Conservation (phyloP, 2,888 invertebrate species). For the Axea sp. region DNA sequence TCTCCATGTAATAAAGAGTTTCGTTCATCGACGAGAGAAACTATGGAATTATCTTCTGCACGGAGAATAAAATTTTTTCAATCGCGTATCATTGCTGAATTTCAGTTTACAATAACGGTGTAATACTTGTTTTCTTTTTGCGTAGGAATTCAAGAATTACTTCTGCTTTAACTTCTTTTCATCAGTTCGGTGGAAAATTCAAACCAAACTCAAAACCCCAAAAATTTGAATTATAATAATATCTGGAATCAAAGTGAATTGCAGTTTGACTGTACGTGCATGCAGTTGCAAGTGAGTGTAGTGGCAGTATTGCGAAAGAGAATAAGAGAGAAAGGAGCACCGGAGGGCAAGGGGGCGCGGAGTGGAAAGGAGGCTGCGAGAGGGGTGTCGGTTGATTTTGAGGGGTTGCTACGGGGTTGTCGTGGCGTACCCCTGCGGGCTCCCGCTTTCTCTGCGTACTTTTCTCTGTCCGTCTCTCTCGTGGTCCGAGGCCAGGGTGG, state of each 20-base stretch:
- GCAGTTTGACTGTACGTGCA: slow-evolving; percentile 45
- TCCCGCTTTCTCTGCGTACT: slow-evolving; percentile 71
- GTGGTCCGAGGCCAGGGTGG: slow-evolving; percentile 70
- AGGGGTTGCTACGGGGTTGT: slow-evolving; percentile 79
- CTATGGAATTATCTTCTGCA: no score
- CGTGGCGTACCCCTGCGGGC: slow-evolving; percentile 78
- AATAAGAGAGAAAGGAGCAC: slow-evolving; percentile 60
- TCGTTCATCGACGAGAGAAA: no score
- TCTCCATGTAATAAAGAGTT: no score
- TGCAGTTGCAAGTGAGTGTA: slow-evolving; percentile 31
- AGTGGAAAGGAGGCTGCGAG: slow-evolving; percentile 63
- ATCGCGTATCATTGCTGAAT: no score
- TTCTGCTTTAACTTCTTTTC: no score
- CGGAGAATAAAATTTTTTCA: no score
- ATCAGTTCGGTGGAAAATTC: neutral
- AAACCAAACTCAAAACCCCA: neutral
- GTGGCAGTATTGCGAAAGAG: slow-evolving; percentile 37
- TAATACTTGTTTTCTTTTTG: no score
- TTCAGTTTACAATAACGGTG: no score
- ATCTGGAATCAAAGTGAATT: slow-evolving; percentile 36
- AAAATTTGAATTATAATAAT: slow-evolving; percentile 29
- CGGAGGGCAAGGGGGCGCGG: slow-evolving; percentile 30
- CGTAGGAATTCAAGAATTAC: no score
- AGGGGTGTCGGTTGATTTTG: slow-evolving; percentile 78
- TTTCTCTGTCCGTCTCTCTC: slow-evolving; percentile 51